Evolutionary conservation across 2,113 vertebrate genomes (phyloP).

Genomic region (Sigmodon hispidus): DNA sequence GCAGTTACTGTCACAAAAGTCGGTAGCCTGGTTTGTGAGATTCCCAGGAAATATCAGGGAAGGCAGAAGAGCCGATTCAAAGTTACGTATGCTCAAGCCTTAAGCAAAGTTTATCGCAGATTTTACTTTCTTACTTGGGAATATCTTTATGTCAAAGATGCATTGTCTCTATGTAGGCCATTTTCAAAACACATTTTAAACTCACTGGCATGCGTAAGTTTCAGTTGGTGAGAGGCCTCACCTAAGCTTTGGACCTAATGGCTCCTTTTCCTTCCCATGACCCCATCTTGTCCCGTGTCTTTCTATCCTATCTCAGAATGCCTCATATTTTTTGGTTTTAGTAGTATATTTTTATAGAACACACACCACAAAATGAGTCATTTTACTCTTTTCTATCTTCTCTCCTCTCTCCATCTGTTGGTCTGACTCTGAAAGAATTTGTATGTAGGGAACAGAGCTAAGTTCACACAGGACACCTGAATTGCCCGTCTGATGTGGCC

Average conservation of each 20-base stretch:
- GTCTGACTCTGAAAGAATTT: not conserved
- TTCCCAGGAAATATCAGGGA: not conserved
- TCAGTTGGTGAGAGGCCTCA: not conserved
- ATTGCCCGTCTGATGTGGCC: not conserved
- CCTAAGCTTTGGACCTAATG: too few relatives aligned
- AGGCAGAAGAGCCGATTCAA: not conserved
- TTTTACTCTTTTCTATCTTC: not conserved
- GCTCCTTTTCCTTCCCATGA: not conserved
- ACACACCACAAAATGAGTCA: not conserved
- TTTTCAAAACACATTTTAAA: not conserved
- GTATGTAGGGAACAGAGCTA: not conserved
- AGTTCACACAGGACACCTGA: not conserved
- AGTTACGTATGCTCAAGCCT: too few relatives aligned
- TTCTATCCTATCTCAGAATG: not conserved
- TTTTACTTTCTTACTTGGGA: not conserved
- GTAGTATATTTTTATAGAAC: slow-evolving; percentile 37
- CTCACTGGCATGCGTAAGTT: not conserved
- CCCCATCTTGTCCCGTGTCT: not conserved
- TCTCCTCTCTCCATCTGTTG: not conserved
- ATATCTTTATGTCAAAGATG: not conserved
- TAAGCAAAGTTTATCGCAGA: not conserved
- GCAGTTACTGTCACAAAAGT: not conserved
- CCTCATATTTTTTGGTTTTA: slow-evolving; percentile 28
- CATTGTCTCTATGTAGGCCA: not conserved
- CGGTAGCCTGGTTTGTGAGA: not conserved